Conservation (phyloP, 2,797 vertebrate genomes). For the Arrhamphus sclerolepis region DNA sequence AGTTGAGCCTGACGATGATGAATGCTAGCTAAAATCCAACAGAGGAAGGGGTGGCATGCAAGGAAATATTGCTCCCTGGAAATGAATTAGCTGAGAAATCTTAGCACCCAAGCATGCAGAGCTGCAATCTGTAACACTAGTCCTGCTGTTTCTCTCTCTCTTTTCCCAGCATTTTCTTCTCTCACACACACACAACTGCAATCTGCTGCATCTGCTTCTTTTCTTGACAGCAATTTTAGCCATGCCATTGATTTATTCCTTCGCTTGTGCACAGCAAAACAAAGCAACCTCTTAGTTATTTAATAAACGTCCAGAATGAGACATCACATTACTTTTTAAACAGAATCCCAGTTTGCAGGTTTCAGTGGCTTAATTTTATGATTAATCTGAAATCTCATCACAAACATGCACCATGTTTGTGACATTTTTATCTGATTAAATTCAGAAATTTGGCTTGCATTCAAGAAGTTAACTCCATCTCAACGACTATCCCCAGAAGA, state of each 20-base stretch:
- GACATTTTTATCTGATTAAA: background rate
- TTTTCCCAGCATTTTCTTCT: slow-evolving; percentile 20
- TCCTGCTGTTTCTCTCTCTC: slow-evolving; percentile 8
- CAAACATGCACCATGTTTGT: slow-evolving; percentile 10
- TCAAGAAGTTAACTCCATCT: background rate
- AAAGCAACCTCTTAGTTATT: slow-evolving; percentile 30
- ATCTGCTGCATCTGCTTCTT: slow-evolving; percentile 40
- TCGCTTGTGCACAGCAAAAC: slow-evolving; percentile 8
- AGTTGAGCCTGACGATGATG: too few relatives aligned
- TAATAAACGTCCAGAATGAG: slow-evolving; percentile 47
- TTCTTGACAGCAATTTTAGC: slow-evolving; percentile 40
- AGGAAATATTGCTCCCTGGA: background rate
- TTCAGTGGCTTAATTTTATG: slow-evolving; percentile 15
- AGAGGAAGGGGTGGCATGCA: background rate
- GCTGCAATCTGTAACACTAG: slow-evolving; percentile 17
- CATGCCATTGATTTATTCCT: slow-evolving; percentile 37
- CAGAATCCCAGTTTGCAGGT: slow-evolving; percentile 7
- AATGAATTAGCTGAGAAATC: slow-evolving; percentile 20
- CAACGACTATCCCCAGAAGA: background rate
- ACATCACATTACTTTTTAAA: slow-evolving; percentile 23
- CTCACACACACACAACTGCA: slow-evolving; percentile 11
- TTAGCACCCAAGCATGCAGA: background rate
- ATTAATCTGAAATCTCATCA: slow-evolving; percentile 30
- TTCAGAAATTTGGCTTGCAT: slow-evolving; percentile 1
- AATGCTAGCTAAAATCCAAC: background rate